phyloP scores from a whole-genome alignment of 2,797 vertebrate genomes.

The Malacoraja senta region DNA sequence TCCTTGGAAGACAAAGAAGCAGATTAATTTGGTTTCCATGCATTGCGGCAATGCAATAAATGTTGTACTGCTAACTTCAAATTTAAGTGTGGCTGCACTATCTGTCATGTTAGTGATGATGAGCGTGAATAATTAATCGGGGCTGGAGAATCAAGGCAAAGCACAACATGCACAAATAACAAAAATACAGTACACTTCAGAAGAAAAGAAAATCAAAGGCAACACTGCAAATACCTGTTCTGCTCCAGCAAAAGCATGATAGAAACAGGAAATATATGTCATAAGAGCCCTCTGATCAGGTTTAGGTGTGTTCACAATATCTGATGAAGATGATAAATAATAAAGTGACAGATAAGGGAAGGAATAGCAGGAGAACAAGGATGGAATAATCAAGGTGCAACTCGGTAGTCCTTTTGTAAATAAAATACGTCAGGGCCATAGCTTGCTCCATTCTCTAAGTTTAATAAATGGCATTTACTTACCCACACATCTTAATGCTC shows the following conservation, averaged over 20 bases:
- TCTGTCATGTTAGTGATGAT: background rate
- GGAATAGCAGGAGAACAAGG: slow-evolving; percentile 35
- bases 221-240: slow-evolving; percentile 75
- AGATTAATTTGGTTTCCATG: background rate
- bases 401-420: too few species aligned
- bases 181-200: slow-evolving; percentile 40
- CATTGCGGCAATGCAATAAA: background rate
- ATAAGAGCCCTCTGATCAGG: slow-evolving; percentile 97
- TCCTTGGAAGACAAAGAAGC: too few species aligned
- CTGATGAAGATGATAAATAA: slow-evolving; percentile 53
- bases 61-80: too few species aligned
- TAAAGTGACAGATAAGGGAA: slow-evolving; percentile 47
- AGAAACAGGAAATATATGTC: slow-evolving; percentile 98
- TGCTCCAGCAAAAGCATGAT: slow-evolving; percentile 97
- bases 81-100: background rate
- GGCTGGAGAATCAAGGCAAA: background rate
- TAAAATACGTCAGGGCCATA: background rate
- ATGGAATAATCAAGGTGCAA: slow-evolving; percentile 4
- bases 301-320: slow-evolving; percentile 97
- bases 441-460: background rate
- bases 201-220: slow-evolving; percentile 42
- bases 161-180: background rate
- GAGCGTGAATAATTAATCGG: too few species aligned
- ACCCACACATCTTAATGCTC: background rate
- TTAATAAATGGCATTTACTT: background rate